Evolutionary conservation across 2,888 invertebrate genomes (phyloP).

Genomic region (Megamerina dolium): DNA sequence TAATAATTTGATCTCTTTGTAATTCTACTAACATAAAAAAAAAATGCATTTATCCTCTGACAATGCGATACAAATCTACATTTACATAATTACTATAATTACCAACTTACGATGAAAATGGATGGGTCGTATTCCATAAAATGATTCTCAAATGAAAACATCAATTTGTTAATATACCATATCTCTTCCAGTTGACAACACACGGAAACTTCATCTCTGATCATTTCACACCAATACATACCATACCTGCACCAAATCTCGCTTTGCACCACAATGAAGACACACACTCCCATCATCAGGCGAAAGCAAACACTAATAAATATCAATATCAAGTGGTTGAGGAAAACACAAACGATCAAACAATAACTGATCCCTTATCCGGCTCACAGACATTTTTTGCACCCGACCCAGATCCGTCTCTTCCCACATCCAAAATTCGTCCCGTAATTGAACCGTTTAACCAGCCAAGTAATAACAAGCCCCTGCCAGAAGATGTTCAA

Average conservation of each 20-base stretch:
- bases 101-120: too few species aligned
- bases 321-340: conserved; percentile 55
- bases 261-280: conserved; percentile 32
- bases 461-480: conserved; percentile 48
- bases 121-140: too few species aligned
- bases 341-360: conserved; percentile 49
- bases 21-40: background rate
- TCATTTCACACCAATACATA: conserved; percentile 82
- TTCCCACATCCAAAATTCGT: conserved; percentile 47
- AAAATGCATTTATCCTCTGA: background rate
- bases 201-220: conserved; percentile 64
- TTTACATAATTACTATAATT: too few species aligned
- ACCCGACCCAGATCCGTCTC: conserved; percentile 52
- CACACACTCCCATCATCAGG: conserved; percentile 27
- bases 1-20: conserved; percentile 12
- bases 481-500: conserved; percentile 44
- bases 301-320: conserved; percentile 7
- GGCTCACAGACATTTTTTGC: conserved; percentile 51
- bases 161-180: too few species aligned
- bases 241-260: conserved; percentile 79
- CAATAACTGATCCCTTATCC: conserved; percentile 44
- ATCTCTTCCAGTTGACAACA: conserved; percentile 37
- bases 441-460: conserved; percentile 48
- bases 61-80: too few species aligned
- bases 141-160: too few species aligned